Evolutionary conservation across 2,888 invertebrate genomes (phyloP), one percentile per base, ranked within the genome.

Genomic region (Aphrophora alni): DNA sequence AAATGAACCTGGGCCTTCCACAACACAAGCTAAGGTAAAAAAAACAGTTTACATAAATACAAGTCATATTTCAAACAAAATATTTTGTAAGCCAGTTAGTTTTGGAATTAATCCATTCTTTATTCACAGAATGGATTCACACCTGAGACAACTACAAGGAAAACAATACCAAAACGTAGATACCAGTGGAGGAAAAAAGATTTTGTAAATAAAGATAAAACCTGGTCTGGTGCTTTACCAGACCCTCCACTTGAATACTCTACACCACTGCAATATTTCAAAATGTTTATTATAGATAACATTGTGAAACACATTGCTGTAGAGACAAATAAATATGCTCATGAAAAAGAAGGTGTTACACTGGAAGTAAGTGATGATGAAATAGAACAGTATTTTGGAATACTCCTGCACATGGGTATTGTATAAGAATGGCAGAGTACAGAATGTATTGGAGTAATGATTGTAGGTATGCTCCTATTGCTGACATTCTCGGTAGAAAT

Each of bases 371-470:
- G 38, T 44, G 27, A n/a, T 59, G 21, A 28, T 44, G 78, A 82
- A 75, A 73, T 79, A 5, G 25, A 79, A 26, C 21, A 74, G 51
- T 83, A 82, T 77, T 26, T 84, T 28, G 73, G 73, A 3, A 75
- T 80, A 27, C 44, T 81, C 75, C 33, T 82, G 78, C 77, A 70
- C 51, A 75, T 80, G 77, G 84, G 85, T 17, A 83, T 85, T 75
- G 81, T 38, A 38, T 27, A 68, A n/a, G n/a, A 7, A 44, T 14
- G 44, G 14, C 44, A 14, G 1, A 10, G 10, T 14, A 14, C 17
- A 10, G 17, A 14, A 2, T 44, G 17, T 44, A 44, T 12, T 44
- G 44, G 14, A 14, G 17, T 10, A 44, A 44, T 14, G 76, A 76
- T 14, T 76, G 76, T 24, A 68, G 76, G 76, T 76, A 76, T 76